A percentile compares a stretch with the other conserved stretches of the same genome.
phyloP scores from a whole-genome alignment of 2,797 vertebrate genomes.

The Nasua narica region DNA sequence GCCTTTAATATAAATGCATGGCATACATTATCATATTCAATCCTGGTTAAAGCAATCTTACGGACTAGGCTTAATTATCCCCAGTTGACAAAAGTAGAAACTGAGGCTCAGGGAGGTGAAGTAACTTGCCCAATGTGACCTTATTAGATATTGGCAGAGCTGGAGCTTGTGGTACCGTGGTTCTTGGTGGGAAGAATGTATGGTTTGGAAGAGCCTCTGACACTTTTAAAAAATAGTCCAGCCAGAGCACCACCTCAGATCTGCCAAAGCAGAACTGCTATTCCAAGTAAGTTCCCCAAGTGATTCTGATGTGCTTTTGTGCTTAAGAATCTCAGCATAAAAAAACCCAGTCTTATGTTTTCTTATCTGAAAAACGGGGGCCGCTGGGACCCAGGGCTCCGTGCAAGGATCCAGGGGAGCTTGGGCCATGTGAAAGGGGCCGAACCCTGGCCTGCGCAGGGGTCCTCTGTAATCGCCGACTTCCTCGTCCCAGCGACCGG shows the following conservation, averaged over 20 bases:
- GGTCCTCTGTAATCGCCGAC: slow-evolving; percentile 32
- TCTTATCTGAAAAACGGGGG: neutral
- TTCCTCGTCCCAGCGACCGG: slow-evolving; percentile 52
- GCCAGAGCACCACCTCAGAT: neutral
- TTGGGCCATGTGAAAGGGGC: neutral
- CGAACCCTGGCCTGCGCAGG: neutral
- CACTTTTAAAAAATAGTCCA: neutral
- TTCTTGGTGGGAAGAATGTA: neutral
- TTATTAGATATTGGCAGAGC: neutral
- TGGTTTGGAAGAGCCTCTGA: neutral
- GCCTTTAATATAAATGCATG: neutral
- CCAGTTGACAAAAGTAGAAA: neutral
- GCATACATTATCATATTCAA: neutral
- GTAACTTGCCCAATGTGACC: neutral
- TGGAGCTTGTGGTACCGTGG: neutral
- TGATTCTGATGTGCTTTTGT: neutral
- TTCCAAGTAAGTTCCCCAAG: neutral
- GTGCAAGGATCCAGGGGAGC: neutral
- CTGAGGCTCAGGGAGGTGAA: neutral
- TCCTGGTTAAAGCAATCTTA: neutral
- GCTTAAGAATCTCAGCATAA: neutral
- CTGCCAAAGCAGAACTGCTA: neutral
- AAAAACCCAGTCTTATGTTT: neutral
- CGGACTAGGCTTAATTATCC: neutral
- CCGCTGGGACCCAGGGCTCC: neutral